These are phyloP conservation scores for Turnix velox DNA, from an alignment of 2,113 vertebrate species.

Conservation along the genomic window DNA sequence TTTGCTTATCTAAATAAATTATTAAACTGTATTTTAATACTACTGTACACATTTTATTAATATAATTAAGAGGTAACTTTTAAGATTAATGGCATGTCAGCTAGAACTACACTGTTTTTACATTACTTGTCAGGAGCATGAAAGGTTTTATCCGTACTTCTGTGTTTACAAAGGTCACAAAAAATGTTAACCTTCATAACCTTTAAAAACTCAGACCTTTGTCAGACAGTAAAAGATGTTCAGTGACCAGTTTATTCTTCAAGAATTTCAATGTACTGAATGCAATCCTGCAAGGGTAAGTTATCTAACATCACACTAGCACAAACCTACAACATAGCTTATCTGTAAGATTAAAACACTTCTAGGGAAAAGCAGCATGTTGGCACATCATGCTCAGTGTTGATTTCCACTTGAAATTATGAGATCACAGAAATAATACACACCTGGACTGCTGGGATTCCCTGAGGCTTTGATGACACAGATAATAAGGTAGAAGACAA, in stretches of 20 bases:
- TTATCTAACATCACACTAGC: neutral
- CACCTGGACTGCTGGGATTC: neutral
- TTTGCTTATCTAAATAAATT: neutral
- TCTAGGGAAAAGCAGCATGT: neutral
- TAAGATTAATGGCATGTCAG: neutral
- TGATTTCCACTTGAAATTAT: neutral
- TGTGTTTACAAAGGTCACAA: slow-evolving; percentile 40
- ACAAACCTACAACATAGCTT: neutral
- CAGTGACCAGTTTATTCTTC: neutral
- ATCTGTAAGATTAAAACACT: neutral
- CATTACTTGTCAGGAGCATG: neutral
- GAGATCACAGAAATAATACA: neutral
- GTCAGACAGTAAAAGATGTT: neutral
- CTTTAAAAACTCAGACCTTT: slow-evolving; percentile 37
- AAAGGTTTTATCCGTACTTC: neutral
- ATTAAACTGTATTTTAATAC: neutral
- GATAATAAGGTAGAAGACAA: neutral
- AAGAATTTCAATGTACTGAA: neutral
- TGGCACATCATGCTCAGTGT: neutral
- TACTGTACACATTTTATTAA: neutral
- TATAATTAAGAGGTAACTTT: neutral
- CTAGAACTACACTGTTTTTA: neutral
- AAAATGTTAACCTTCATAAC: slow-evolving; percentile 38
- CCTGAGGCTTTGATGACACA: neutral
- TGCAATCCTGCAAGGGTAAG: neutral